Conservation (phyloP, 2,113 vertebrate genomes). For the Tinamus guttatus region DNA sequence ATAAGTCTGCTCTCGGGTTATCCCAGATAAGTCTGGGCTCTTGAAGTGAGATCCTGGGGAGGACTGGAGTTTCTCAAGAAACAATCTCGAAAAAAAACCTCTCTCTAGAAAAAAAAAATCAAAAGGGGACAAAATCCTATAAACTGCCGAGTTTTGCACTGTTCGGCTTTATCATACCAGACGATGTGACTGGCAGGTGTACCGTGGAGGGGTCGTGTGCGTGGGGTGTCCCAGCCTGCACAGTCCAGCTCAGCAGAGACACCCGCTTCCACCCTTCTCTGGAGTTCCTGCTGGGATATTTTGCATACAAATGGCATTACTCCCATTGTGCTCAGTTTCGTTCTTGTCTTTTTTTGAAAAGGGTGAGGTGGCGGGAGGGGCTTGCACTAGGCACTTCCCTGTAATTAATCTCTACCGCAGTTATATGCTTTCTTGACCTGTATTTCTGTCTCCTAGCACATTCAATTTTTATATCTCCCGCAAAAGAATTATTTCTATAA, state of each 20-base stretch:
- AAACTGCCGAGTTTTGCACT: neutral
- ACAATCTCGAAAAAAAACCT: neutral
- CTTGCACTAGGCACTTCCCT: neutral
- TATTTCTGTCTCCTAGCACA: conserved; percentile 3
- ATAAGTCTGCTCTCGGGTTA: neutral
- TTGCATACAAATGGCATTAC: neutral
- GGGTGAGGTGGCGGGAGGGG: neutral
- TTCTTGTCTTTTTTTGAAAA: neutral
- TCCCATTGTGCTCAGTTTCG: neutral
- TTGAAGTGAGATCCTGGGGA: neutral
- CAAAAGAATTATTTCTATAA: conserved; percentile 73
- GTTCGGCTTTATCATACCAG: neutral
- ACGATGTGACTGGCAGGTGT: neutral
- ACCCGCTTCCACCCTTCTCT: neutral
- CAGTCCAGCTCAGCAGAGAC: fast-evolving
- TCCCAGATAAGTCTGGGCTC: neutral
- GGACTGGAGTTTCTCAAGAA: neutral
- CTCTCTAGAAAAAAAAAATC: neutral
- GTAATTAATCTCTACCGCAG: conserved; percentile 40
- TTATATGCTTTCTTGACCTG: neutral
- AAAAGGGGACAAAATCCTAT: neutral
- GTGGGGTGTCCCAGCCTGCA: fast-evolving
- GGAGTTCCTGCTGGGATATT: neutral
- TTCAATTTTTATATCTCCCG: conserved; percentile 55
- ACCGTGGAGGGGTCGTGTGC: fast-evolving